These are phyloP conservation scores for Panagrolaimus sp. DNA, from an alignment of 1,140 invertebrate species.

Conservation along the genomic window DNA sequence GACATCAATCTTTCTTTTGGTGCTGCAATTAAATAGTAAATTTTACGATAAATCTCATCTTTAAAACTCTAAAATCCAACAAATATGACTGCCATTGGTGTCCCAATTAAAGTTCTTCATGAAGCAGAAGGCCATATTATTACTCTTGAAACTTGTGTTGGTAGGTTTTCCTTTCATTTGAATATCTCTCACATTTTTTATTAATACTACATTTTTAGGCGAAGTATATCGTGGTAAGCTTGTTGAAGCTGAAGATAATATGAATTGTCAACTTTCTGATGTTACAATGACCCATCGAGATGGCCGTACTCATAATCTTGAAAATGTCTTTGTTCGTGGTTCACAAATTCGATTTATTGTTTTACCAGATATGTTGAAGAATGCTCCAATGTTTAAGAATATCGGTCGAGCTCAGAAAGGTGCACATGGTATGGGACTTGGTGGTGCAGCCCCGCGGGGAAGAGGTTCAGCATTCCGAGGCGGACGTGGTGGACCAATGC, in stretches of 20 bases:
- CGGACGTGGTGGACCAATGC: slow-evolving; percentile 39
- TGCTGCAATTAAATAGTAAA: no score
- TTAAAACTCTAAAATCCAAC: neutral
- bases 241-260: slow-evolving; percentile 97
- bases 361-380: slow-evolving; percentile 98
- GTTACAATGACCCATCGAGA: slow-evolving; percentile 71
- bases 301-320: slow-evolving; percentile 81
- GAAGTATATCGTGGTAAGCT: slow-evolving; percentile 96
- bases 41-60: no score
- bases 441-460: slow-evolving; percentile 46
- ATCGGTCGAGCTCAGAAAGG: slow-evolving; percentile 63
- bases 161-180: slow-evolving; percentile 51
- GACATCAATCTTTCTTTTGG: no score
- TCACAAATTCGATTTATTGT: slow-evolving; percentile 91
- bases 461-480: slow-evolving; percentile 51
- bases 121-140: slow-evolving; percentile 98
- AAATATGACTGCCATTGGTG: slow-evolving; percentile 67
- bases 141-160: slow-evolving; percentile 91
- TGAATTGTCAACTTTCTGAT: slow-evolving; percentile 89
- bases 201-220: slow-evolving; percentile 63
- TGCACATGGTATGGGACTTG: slow-evolving; percentile 56
- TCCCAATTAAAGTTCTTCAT: slow-evolving; percentile 97
- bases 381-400: slow-evolving; percentile 99
- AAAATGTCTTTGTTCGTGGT: slow-evolving; percentile 96
- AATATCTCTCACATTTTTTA: neutral